Evolutionary conservation across 2,888 invertebrate species (phyloP), one percentile per base, ranked within the genome.

Genomic region (Bombylius discolor): DNA sequence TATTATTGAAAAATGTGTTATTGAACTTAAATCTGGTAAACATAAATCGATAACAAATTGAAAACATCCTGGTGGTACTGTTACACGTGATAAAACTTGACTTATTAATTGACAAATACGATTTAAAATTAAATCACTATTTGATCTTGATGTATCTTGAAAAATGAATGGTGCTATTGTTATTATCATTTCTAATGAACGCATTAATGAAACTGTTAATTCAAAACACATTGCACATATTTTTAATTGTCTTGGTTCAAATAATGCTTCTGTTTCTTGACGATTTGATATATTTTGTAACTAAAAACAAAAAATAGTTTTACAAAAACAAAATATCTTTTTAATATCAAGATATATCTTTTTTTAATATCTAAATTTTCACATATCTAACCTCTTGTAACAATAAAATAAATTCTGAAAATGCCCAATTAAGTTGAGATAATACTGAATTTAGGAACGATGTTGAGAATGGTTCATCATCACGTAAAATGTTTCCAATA

Each of bases 161-260:
- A 89, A 81, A 50, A 89, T 72, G 39, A 76, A 75, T 0, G 86
- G 82, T 0, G 81, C 82, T 13, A 87, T 75, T 8, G 78, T 77
- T 3, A 84, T 76, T 1, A 85, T 80, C 89, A 90, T 88, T 74
- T 90, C 90, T 54, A 90, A 72, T 1, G 89, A 87, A 52, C 90
- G 77, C 57, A 89, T 79, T 56, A 90, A 70, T 0, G 86, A 85
- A 53, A 89, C 83, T 31, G 88, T 83, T 54, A 90, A 75, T 67
- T 90, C 89, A 69, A 89, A 90, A 67, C 89, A 90, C 11, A 89
- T 89, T 0, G 87, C 85, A 65, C 89, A 89, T 11, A 89, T 81
- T 70, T 88, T 89, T 53, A 89, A 76, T 66, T 89, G 89, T 9
- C 87, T 79, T 0, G 84, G 81, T 62, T 89, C 89, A 4, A 89